Base-by-base conservation (phyloP, 2,888 invertebrate species). In the Pherbina coryleti region DNA sequence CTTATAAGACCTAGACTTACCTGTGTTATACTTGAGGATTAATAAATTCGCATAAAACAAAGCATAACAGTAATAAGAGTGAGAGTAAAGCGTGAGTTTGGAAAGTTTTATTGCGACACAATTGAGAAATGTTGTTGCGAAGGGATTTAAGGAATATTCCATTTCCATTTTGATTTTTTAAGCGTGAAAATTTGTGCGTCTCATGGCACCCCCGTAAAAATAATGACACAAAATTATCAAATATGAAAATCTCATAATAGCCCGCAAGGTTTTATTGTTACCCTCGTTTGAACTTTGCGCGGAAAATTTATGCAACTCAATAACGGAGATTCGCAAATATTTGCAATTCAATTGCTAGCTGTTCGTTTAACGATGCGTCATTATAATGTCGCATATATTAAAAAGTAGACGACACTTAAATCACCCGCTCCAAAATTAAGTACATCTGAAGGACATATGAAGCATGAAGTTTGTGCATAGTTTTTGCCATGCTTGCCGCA, bases 21-120 rank as follows among this genome's bases (percentile, higher is more conserved):
- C 62, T 60, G 22, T 73, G 62, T 73, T 51, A 73, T 60, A 44
- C 62, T 44, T 14, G 25, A 49, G 28, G 51, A 73, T 73, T 73
- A 49, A 73, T 60, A 60, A 73, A 28, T 8, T 31, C 19, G 8
- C 34, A 31, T 11, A 28, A 64, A 17, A 64, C 62, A 64, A n/a
- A 62, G 22, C 22, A 0, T 25, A 28, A 62, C 1, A 11, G 31
- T 5, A 3, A 1, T 3, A 2, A 14, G 2, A 3, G 28, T 11
- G 34, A 19, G 3, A 60, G 11, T 7, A 25, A 22, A 60, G n/a
- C n/a, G n/a, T n/a, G n/a, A 55, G 19, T 31, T 14, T 44, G 11
- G 2, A 44, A 44, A 11, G 1, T 44, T 44, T 44, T 44, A 44
- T 44, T 14, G 44, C 11, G 11, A 55, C 55, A n/a, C n/a, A 55